Percentiles rank a stretch among this genome's conserved stretches.
These are phyloP conservation scores for Ochlodes sylvanus DNA, from an alignment of 2,888 invertebrate genomes.

Conservation along the genomic window DNA sequence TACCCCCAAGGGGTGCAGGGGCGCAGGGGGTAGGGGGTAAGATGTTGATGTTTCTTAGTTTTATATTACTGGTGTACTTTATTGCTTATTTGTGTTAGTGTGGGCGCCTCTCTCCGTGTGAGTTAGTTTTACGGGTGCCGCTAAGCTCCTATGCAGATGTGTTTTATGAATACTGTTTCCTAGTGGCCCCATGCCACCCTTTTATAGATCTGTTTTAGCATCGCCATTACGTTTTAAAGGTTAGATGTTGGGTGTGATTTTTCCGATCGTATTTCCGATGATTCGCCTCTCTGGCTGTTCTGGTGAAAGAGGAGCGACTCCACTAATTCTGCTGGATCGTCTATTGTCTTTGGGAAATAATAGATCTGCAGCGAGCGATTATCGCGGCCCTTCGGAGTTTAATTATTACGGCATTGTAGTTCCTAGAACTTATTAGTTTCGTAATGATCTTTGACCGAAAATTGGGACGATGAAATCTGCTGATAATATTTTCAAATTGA, in stretches of 20 bases:
- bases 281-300: slow-evolving; percentile 3
- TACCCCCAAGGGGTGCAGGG: slow-evolving; percentile 64
- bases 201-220: slow-evolving; percentile 51
- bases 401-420: slow-evolving; percentile 31
- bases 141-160: slow-evolving; percentile 73
- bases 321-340: slow-evolving; percentile 31
- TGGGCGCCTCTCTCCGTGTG: slow-evolving; percentile 60
- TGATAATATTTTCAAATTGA: too few relatives aligned
- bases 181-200: slow-evolving; percentile 46
- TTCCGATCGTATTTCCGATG: slow-evolving; percentile 31
- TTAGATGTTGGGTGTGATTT: slow-evolving; percentile 44
- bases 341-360: slow-evolving; percentile 31
- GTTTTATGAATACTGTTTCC: slow-evolving; percentile 52
- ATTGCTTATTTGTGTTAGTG: slow-evolving; percentile 83
- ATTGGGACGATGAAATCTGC: slow-evolving; percentile 6
- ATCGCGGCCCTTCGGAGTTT: slow-evolving; percentile 31
- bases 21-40: slow-evolving; percentile 60
- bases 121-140: slow-evolving; percentile 41
- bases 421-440: slow-evolving; percentile 34
- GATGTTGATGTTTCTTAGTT: slow-evolving; percentile 86
- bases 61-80: slow-evolving; percentile 84
- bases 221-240: slow-evolving; percentile 50
- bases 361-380: slow-evolving; percentile 35
- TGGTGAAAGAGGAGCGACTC: slow-evolving; percentile 19
- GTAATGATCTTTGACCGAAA: slow-evolving; percentile 10